Evolutionary conservation across 92 coral and sea anemone species (phyloP).

Genomic region (Heteractis magnifica): DNA sequence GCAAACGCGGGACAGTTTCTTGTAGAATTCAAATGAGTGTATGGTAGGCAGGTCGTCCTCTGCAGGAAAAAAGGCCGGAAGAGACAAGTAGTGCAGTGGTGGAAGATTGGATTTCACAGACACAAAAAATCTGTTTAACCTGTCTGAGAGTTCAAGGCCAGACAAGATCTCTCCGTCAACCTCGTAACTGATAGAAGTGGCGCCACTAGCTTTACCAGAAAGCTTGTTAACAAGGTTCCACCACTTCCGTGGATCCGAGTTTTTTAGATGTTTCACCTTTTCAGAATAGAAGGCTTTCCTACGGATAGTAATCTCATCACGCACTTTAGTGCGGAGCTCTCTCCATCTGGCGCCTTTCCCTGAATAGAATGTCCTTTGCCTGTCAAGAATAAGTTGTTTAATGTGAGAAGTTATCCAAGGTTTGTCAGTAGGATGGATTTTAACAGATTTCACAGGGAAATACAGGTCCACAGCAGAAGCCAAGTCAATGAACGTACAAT

Average conservation of each 20-base stretch:
- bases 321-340: conserved; percentile 28
- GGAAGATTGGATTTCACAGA: background rate
- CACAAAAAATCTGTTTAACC: conserved; percentile 27
- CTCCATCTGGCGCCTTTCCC: conserved; percentile 34
- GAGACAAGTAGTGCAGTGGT: background rate
- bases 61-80: conserved; percentile 18
- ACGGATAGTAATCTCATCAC: conserved; percentile 37
- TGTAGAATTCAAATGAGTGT: too few relatives aligned
- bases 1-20: too few relatives aligned
- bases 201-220: conserved; percentile 24
- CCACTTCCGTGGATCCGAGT: conserved; percentile 15
- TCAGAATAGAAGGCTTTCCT: conserved; percentile 35
- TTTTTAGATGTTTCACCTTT: conserved; percentile 21
- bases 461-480: too few relatives aligned
- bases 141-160: conserved; percentile 24
- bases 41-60: conserved; percentile 24
- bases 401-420: conserved; percentile 45
- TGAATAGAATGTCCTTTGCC: conserved; percentile 41
- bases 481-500: too few relatives aligned
- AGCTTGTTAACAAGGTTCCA: conserved; percentile 35
- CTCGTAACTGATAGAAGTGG: background rate
- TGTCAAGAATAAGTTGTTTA: conserved; percentile 33
- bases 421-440: conserved; percentile 24
- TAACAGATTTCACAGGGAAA: too few relatives aligned
- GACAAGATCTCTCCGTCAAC: conserved; percentile 29